phyloP scores from a whole-genome alignment of 2,113 vertebrate genomes.

The Plectropomus leopardus region DNA sequence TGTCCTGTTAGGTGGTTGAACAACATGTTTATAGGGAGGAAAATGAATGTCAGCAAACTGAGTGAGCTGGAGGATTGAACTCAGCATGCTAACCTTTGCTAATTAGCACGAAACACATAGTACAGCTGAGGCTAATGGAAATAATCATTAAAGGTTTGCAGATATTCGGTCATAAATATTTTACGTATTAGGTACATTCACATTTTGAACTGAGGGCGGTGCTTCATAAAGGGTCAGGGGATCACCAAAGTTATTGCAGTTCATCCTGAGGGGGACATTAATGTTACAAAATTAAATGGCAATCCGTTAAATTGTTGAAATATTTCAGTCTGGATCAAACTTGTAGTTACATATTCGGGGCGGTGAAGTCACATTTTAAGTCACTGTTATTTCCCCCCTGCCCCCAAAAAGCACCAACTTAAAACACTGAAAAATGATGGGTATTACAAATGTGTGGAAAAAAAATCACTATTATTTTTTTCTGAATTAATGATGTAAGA shows the following conservation, averaged over 20 bases:
- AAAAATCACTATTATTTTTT: no score
- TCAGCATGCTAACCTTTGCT: background rate
- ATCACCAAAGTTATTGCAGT: background rate
- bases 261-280: background rate
- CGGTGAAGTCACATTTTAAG: background rate
- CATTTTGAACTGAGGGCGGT: background rate
- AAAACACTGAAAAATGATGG: no score
- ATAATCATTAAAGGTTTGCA: background rate
- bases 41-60: background rate
- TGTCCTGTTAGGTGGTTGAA: background rate
- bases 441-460: no score
- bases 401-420: no score
- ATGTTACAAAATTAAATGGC: background rate
- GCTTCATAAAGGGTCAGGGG: background rate
- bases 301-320: background rate
- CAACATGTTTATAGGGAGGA: slow-evolving; percentile 17
- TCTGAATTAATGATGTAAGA: no score
- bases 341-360: no score
- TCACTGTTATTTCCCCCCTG: no score
- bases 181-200: background rate
- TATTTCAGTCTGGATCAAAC: background rate
- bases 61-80: background rate
- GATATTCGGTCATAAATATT: background rate
- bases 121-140: background rate
- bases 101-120: background rate